These are phyloP conservation scores for Simalia tracyae DNA, from an alignment of 2,797 vertebrate genomes.

Conservation along the genomic window DNA sequence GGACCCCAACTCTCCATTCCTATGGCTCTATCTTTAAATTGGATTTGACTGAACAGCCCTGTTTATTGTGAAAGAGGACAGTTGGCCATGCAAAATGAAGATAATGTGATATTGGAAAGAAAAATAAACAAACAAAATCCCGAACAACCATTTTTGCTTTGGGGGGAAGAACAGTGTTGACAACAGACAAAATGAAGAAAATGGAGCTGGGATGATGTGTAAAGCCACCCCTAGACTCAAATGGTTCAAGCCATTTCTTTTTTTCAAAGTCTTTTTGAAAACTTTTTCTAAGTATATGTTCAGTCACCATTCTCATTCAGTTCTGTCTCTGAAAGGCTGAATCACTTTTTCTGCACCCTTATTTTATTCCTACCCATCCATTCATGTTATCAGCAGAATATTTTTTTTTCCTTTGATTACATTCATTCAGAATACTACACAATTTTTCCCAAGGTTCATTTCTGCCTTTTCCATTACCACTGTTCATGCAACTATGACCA, in stretches of 20 bases:
- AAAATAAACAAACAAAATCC: background rate
- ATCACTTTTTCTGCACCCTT: background rate
- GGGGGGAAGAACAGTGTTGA: slow-evolving; percentile 5
- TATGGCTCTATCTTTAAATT: background rate
- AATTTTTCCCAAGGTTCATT: background rate
- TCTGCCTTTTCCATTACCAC: background rate
- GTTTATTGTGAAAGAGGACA: background rate
- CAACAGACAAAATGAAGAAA: slow-evolving; percentile 7
- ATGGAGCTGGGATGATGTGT: background rate
- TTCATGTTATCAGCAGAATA: background rate
- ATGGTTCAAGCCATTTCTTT: background rate
- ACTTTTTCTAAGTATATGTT: background rate
- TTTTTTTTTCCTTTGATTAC: background rate
- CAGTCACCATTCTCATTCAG: background rate
- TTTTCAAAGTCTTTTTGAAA: background rate
- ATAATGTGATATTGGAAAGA: background rate
- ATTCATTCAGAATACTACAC: background rate
- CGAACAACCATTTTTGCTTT: background rate
- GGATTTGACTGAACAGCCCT: background rate
- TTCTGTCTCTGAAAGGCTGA: background rate
- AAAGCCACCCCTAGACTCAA: background rate
- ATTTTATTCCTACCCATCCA: background rate
- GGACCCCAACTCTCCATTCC: background rate
- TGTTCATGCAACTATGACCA: background rate
- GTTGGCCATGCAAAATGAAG: background rate